Conservation (phyloP, 2,113 vertebrate species). For the Proteles cristata region DNA sequence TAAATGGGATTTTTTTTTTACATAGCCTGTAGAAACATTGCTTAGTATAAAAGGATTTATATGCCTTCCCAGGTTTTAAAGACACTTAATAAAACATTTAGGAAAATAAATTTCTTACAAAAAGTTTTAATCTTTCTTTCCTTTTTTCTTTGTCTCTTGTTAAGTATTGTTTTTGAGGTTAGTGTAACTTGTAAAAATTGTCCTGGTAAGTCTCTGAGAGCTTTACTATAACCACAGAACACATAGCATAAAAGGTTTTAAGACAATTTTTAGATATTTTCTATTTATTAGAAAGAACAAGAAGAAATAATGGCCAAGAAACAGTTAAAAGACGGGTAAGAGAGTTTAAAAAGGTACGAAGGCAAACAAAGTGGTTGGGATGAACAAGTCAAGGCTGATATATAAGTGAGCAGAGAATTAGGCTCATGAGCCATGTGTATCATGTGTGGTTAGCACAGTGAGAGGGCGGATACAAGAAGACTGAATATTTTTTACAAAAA, state of each 20-base stretch:
- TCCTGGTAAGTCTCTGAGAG: neutral
- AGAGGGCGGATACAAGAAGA: neutral
- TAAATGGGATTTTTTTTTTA: constrained; percentile 23
- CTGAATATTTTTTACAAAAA: neutral
- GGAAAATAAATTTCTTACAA: constrained; percentile 16
- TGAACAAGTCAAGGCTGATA: neutral
- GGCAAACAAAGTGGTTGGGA: neutral
- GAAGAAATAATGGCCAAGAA: neutral
- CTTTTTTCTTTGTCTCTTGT: neutral
- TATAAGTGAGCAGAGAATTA: neutral
- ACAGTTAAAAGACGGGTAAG: neutral
- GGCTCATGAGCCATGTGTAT: neutral
- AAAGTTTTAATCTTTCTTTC: neutral
- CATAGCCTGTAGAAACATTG: neutral
- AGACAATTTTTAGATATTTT: constrained; percentile 32
- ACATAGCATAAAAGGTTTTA: constrained; percentile 3
- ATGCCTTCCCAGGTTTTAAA: neutral
- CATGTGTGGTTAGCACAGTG: neutral
- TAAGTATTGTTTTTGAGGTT: constrained; percentile 33
- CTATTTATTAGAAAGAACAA: neutral
- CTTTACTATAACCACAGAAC: neutral
- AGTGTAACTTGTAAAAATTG: constrained; percentile 24
- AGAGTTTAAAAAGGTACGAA: neutral
- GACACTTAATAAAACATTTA: constrained; percentile 12
- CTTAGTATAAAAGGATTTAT: constrained; percentile 32